These are phyloP conservation scores for Enhydra lutris DNA, from an alignment of 2,113 vertebrate genomes.

Conservation along the genomic window DNA sequence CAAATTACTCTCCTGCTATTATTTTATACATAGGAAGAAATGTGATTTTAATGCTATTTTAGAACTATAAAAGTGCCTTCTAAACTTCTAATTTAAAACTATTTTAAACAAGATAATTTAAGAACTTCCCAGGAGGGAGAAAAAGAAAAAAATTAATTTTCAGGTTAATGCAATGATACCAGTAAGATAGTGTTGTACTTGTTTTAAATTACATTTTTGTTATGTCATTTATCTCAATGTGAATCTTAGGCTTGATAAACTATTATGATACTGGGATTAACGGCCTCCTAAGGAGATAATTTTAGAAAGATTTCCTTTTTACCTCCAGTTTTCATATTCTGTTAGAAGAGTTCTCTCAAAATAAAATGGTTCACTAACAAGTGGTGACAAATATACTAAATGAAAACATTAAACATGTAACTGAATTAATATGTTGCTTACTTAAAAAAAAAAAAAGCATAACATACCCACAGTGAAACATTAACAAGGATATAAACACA, in stretches of 20 bases:
- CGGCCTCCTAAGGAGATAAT: background rate
- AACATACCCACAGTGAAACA: conserved; percentile 74
- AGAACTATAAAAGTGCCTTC: conserved; percentile 28
- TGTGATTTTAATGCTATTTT: conserved; percentile 34
- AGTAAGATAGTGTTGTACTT: conserved; percentile 24
- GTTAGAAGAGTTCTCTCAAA: conserved; percentile 34
- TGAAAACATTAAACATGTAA: conserved; percentile 77
- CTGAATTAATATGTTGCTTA: conserved; percentile 65
- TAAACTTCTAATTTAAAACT: conserved; percentile 40
- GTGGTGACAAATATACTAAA: conserved; percentile 70
- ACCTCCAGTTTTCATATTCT: conserved; percentile 33
- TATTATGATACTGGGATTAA: conserved; percentile 20
- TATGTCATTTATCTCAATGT: conserved; percentile 60
- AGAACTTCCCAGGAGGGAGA: conserved; percentile 7
- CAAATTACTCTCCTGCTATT: conserved; percentile 6
- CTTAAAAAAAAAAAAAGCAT: conserved; percentile 57
- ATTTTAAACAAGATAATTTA: conserved; percentile 62
- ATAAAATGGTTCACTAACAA: conserved; percentile 67
- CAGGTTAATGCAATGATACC: conserved; percentile 4
- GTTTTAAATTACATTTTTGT: conserved; percentile 49
- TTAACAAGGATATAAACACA: conserved; percentile 72
- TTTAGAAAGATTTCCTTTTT: conserved; percentile 28
- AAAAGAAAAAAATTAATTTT: conserved; percentile 33
- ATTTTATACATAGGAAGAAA: background rate
- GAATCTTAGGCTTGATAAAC: conserved; percentile 24